phyloP scores from a whole-genome alignment of 2,888 invertebrate species.

The Anthophora plumipes region DNA sequence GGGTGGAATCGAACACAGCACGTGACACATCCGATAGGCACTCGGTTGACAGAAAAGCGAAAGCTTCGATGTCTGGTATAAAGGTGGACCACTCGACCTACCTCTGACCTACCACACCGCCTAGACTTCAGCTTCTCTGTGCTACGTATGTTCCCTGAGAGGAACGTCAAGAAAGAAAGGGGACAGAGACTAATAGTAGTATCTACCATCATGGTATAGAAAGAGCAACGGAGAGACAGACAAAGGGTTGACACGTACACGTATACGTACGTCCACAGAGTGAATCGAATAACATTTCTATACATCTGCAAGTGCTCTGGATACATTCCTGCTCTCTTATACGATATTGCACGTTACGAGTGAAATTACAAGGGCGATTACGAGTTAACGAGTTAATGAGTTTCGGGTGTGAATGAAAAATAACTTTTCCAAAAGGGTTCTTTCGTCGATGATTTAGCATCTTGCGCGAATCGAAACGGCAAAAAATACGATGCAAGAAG shows the following conservation, averaged over 20 bases:
- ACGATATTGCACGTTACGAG: background rate
- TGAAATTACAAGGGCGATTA: no score
- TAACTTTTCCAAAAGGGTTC: no score
- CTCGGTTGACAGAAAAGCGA: constrained; percentile 37
- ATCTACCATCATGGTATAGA: no score
- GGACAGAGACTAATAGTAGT: constrained; percentile 32
- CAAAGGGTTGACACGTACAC: background rate
- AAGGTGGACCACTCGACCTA: constrained; percentile 66
- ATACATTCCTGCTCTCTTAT: background rate
- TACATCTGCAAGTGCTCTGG: background rate
- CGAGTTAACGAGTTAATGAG: no score
- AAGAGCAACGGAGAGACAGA: background rate
- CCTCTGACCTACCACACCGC: constrained; percentile 72
- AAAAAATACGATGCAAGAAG: background rate
- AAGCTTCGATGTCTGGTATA: constrained; percentile 83
- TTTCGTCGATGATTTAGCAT: background rate
- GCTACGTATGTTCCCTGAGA: constrained; percentile 23
- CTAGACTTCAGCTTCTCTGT: constrained; percentile 42
- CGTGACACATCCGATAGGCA: constrained; percentile 35
- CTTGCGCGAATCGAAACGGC: background rate
- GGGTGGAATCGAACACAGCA: constrained; percentile 15
- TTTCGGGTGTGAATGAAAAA: no score
- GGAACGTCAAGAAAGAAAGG: constrained; percentile 19
- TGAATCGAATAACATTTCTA: background rate
- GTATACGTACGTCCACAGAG: background rate